Conservation (phyloP, 2,888 invertebrate genomes). For the Steinernema hermaphroditum region DNA sequence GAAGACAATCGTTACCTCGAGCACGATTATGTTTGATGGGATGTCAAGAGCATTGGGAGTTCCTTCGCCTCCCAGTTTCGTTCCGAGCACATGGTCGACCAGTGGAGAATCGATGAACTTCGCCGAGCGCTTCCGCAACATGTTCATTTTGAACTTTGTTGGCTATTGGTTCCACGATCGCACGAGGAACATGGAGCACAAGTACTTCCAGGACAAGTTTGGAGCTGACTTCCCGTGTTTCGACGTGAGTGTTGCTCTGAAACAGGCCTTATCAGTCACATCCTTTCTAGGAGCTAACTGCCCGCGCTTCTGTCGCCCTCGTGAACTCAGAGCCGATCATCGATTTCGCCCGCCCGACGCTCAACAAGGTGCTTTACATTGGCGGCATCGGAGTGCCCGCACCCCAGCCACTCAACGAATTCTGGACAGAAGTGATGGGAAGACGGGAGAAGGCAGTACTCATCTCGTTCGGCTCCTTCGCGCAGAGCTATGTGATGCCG, state of each 20-base stretch:
- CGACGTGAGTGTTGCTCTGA: background rate
- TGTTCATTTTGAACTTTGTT: background rate
- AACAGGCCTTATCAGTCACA: background rate
- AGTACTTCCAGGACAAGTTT: background rate
- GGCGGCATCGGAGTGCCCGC: constrained; percentile 6
- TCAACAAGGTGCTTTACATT: constrained; percentile 5
- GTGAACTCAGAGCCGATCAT: constrained; percentile 25
- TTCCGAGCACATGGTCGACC: background rate
- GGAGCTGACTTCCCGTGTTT: background rate
- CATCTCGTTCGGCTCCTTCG: constrained; percentile 21
- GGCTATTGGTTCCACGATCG: background rate
- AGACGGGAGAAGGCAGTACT: background rate
- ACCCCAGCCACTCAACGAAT: background rate
- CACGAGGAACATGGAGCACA: background rate
- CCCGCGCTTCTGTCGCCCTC: background rate
- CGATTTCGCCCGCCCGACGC: background rate
- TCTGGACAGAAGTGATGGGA: constrained; percentile 3
- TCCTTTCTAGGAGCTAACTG: constrained; percentile 7
- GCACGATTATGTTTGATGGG: background rate
- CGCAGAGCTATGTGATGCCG: constrained; percentile 19
- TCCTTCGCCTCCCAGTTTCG: background rate
- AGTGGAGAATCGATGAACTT: background rate
- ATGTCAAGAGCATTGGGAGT: background rate
- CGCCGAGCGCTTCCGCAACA: background rate
- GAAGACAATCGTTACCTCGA: constrained; percentile 7